Base-by-base conservation (phyloP, 2,888 invertebrate genomes). In the Conus canariensis region DNA sequence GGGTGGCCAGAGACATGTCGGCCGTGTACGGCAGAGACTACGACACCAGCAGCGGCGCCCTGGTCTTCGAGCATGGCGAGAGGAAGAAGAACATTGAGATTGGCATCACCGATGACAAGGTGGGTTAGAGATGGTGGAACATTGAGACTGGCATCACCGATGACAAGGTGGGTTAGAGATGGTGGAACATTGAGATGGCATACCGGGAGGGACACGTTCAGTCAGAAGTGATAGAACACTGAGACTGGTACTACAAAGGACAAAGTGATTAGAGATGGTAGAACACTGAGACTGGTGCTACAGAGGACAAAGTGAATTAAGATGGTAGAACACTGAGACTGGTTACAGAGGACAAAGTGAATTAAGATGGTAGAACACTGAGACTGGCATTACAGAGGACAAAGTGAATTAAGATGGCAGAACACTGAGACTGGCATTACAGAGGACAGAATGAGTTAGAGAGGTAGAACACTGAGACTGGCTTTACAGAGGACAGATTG, bases 131-230 rank as follows among this genome's bases (percentile, higher is more conserved):
- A 16, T 96, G 96, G 91, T 97, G 97, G 92, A 96, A 95, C 90
- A 96, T 97, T 82, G 97, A 97, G 93, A 97, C 97, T 90, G 96
- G 96, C 5, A 97, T 97, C 90, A 96, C 97, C 60, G 97, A 97
- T 93, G 97, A 97, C 92, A 96, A 97, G 96, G 95, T 95, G 88
- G 45, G n/a, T 19, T 10, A 97, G 96, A 96, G 96, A 16, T 96
- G 96, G 91, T 97, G 97, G 92, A 96, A 95, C 90, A 96, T 97
- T 82, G 97, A 97, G 93, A 97, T 97, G 90, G 96, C 96, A 16
- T 5, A 97, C 97, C 90, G 96, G 97, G 59, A 97, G 97, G 93
- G 97, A 97, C 92, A 96, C 97, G 95, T 95, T 95, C 87, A 60
- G n/a, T 19, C 3, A 97, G 96, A 96, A 96, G 16, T 96, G 96